phyloP scores from a whole-genome alignment of 2,797 vertebrate genomes.

The Lepus oiostolus region DNA sequence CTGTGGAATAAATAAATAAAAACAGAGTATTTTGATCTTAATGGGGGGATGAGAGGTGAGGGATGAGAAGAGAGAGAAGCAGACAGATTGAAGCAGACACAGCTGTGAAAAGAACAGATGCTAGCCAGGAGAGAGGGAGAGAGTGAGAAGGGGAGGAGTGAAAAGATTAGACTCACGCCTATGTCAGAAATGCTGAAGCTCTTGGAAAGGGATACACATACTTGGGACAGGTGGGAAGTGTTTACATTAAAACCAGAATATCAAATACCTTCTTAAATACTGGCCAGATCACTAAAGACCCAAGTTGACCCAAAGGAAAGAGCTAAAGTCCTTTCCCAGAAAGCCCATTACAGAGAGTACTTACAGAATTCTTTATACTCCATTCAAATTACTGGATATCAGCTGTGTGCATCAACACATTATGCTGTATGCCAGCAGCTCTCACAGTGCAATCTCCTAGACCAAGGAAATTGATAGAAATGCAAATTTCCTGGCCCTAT shows the following conservation, averaged over 20 bases:
- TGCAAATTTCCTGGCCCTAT: background rate
- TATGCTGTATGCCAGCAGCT: background rate
- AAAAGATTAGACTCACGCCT: slow-evolving; percentile 88
- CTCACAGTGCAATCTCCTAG: background rate
- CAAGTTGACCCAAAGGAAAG: slow-evolving; percentile 86
- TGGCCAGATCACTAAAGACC: slow-evolving; percentile 91
- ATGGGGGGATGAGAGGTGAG: slow-evolving; percentile 67
- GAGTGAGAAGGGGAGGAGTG: slow-evolving; percentile 68
- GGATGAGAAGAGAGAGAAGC: slow-evolving; percentile 82
- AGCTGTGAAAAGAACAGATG: slow-evolving; percentile 94
- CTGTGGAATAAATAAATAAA: slow-evolving; percentile 95
- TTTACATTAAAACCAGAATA: slow-evolving; percentile 94
- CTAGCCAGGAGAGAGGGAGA: slow-evolving; percentile 80
- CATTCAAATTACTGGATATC: slow-evolving; percentile 68
- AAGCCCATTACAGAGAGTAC: background rate
- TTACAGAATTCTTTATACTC: slow-evolving; percentile 77
- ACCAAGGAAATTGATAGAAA: background rate
- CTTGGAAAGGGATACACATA: slow-evolving; percentile 92
- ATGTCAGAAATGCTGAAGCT: slow-evolving; percentile 92
- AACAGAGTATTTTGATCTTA: slow-evolving; percentile 93
- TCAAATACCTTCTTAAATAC: slow-evolving; percentile 86
- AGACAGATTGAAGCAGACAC: slow-evolving; percentile 86
- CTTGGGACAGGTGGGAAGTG: slow-evolving; percentile 95
- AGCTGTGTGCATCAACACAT: slow-evolving; percentile 20
- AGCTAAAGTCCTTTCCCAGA: slow-evolving; percentile 26